These are phyloP conservation scores for Diacarnus erythraeanus DNA, from an alignment of 37 sponge, comb jelly and placozoan genomes.

Conservation along the genomic window DNA sequence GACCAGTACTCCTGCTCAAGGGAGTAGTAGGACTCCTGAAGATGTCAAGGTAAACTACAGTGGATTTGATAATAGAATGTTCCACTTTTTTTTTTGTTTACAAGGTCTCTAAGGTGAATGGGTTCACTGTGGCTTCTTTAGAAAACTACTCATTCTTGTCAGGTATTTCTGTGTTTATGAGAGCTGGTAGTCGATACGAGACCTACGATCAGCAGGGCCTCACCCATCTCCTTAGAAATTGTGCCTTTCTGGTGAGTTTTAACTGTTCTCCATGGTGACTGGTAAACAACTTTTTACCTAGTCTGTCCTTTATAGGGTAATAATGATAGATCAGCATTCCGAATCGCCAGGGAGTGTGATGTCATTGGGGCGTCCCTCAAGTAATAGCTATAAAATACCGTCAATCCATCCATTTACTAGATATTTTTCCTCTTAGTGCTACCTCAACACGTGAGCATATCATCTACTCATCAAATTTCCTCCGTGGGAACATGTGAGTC, in stretches of 20 bases:
- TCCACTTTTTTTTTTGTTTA: neutral
- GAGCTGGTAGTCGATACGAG: conserved; percentile 84
- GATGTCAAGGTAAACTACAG: conserved; percentile 52
- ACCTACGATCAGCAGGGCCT: conserved; percentile 61
- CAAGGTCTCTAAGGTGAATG: conserved; percentile 71
- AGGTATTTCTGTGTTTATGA: conserved; percentile 53
- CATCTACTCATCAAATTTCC: conserved; percentile 32
- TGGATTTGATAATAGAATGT: neutral
- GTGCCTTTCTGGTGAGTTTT: conserved; percentile 67
- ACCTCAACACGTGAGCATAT: conserved; percentile 64
- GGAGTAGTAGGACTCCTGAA: conserved; percentile 16
- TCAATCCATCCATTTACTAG: neutral
- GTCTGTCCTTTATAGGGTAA: conserved; percentile 34
- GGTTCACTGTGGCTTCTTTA: conserved; percentile 73
- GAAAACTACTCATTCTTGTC: conserved; percentile 54
- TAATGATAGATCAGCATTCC: conserved; percentile 53
- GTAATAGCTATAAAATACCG: conserved; percentile 14
- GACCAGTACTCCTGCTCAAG: neutral
- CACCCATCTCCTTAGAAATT: conserved; percentile 76
- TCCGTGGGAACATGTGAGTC: conserved; percentile 65
- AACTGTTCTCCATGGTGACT: neutral
- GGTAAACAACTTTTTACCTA: neutral
- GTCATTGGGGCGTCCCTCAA: conserved; percentile 51
- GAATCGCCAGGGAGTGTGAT: conserved; percentile 71
- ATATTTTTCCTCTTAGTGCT: conserved; percentile 19